These are phyloP conservation scores for Trypoxylon attenuatum DNA, from an alignment of 2,888 invertebrate species.

Conservation along the genomic window DNA sequence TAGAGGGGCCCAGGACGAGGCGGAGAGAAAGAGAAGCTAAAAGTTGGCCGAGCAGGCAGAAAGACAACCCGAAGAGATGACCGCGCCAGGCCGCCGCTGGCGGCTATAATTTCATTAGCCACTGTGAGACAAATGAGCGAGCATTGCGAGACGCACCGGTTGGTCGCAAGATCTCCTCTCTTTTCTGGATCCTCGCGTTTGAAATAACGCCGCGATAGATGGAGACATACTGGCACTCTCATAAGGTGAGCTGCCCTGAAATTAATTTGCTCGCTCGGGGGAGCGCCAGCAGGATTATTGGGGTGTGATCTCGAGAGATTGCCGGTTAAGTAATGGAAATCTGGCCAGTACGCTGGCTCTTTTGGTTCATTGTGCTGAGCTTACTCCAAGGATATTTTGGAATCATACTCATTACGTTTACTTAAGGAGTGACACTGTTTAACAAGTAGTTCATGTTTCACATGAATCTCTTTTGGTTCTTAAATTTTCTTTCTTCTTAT, in stretches of 20 bases:
- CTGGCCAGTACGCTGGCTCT: too few relatives aligned
- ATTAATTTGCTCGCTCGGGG: constrained; percentile 33
- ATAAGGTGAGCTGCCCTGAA: constrained; percentile 15
- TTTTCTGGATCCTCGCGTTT: constrained; percentile 20
- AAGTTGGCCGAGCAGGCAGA: constrained; percentile 38
- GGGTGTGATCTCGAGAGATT: too few relatives aligned
- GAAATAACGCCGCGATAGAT: constrained; percentile 38
- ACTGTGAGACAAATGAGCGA: constrained; percentile 77
- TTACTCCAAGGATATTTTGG: too few relatives aligned
- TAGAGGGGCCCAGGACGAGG: neutral
- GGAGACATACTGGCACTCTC: constrained; percentile 30
- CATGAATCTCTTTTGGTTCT: too few relatives aligned
- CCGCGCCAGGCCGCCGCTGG: constrained; percentile 61
- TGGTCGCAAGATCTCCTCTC: constrained; percentile 67
- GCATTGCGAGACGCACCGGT: constrained; percentile 73
- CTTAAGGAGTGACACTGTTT: too few relatives aligned
- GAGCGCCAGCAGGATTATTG: too few relatives aligned
- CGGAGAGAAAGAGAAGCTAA: constrained; percentile 25
- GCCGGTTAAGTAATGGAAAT: too few relatives aligned
- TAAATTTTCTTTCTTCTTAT: too few relatives aligned
- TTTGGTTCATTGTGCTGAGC: too few relatives aligned
- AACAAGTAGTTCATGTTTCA: too few relatives aligned
- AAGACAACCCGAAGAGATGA: constrained; percentile 61
- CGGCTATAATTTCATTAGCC: constrained; percentile 78
- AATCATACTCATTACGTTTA: too few relatives aligned